Evolutionary conservation across 1,140 invertebrate species (phyloP).

Genomic region (Pectinophora gossypiella): DNA sequence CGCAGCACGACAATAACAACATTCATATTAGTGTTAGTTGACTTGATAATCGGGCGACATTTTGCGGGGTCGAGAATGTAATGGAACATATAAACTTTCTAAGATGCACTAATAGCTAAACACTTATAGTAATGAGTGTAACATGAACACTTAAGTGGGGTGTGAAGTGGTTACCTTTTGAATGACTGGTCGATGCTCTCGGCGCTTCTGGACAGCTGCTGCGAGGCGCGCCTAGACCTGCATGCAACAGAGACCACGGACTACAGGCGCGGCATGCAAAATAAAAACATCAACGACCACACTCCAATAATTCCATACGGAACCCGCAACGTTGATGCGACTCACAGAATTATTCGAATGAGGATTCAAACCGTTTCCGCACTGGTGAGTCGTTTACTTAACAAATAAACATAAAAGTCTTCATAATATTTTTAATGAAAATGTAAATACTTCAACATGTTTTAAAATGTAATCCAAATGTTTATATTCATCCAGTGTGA

Average conservation of each 20-base stretch:
- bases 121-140: too few species aligned
- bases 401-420: not conserved
- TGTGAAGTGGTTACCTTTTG: conserved; percentile 59
- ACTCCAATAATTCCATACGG: conserved; percentile 22
- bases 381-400: not conserved
- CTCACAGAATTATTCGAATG: not conserved
- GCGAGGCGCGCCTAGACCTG: conserved; percentile 87
- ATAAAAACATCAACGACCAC: conserved; percentile 2
- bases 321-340: not conserved
- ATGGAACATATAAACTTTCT: not conserved
- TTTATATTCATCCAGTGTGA: conserved; percentile 11
- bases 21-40: too few species aligned
- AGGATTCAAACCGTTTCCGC: not conserved
- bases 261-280: conserved; percentile 60
- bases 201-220: conserved; percentile 82
- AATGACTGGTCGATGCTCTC: conserved; percentile 75
- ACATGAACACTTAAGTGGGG: too few species aligned
- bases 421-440: not conserved
- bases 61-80: too few species aligned
- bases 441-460: not conserved
- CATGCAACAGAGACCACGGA: conserved; percentile 65
- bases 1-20: not conserved
- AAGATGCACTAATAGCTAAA: conserved; percentile 1
- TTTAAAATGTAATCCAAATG: not conserved
- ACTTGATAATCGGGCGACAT: too few species aligned